phyloP scores from a whole-genome alignment of 2,888 invertebrate species.

The Eudasyphora cyanicolor region DNA sequence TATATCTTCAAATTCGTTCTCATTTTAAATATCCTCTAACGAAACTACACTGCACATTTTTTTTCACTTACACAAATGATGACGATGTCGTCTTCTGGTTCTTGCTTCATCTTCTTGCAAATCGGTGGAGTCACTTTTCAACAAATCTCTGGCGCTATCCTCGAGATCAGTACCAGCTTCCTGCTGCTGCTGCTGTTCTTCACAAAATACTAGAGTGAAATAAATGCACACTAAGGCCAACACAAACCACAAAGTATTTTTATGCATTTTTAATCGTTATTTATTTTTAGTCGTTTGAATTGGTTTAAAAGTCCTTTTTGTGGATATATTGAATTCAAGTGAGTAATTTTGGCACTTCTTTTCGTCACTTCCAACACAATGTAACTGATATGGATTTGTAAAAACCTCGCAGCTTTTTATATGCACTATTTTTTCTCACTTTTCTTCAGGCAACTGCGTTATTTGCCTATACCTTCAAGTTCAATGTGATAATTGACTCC shows the following conservation, averaged over 20 bases:
- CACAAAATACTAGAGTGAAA: constrained; percentile 73
- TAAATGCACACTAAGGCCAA: constrained; percentile 71
- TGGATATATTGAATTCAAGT: too few species aligned
- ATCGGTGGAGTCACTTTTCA: constrained; percentile 67
- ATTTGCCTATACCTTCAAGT: constrained; percentile 54
- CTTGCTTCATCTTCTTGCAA: constrained; percentile 72
- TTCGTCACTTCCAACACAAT: constrained; percentile 23
- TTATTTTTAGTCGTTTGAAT: background rate
- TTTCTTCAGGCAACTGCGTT: background rate
- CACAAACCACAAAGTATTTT: constrained; percentile 71
- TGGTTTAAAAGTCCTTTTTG: background rate
- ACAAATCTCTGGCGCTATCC: constrained; percentile 21
- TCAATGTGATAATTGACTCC: constrained; percentile 68
- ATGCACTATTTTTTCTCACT: constrained; percentile 45
- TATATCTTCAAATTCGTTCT: too few species aligned
- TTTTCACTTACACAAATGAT: constrained; percentile 68
- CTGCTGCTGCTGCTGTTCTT: constrained; percentile 56
- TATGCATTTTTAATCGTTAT: constrained; percentile 70
- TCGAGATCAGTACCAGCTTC: constrained; percentile 42
- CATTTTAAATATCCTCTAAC: too few species aligned
- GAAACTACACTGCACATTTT: too few species aligned
- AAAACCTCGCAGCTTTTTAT: constrained; percentile 52
- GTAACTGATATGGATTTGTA: constrained; percentile 41
- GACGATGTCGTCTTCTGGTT: constrained; percentile 64
- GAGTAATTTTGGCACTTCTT: constrained; percentile 8